A percentile compares a stretch with the other conserved stretches of the same genome.
phyloP scores from a whole-genome alignment of 2,797 vertebrate genomes.

The Sebastes iracundus region DNA sequence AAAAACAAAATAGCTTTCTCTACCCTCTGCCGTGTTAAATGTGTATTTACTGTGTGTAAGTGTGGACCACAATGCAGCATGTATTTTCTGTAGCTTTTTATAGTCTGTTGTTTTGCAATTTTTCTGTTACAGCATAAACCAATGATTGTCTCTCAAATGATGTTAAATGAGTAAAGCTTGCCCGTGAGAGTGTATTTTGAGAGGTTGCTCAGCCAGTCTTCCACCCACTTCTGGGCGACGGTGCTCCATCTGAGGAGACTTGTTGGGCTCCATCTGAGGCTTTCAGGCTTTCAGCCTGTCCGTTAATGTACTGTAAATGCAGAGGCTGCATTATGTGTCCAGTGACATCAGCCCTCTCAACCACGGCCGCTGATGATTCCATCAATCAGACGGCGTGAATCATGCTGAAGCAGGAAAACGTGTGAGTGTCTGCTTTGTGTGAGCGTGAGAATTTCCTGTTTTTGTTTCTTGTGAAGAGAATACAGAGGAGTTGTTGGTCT shows the following conservation, averaged over 20 bases:
- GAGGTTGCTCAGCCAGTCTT: not conserved
- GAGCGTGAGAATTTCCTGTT: slow-evolving; percentile 1
- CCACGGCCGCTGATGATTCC: not conserved
- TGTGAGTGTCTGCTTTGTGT: not conserved
- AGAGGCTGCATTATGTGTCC: slow-evolving; percentile 34
- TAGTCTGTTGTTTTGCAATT: not conserved
- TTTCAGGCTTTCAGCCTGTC: slow-evolving; percentile 44
- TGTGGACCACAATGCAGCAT: not conserved
- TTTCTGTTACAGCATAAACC: not conserved
- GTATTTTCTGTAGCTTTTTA: not conserved
- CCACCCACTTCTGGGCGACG: not conserved
- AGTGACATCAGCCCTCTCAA: slow-evolving; percentile 37
- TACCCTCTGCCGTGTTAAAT: not conserved
- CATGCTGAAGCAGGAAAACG: not conserved
- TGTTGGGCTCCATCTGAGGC: slow-evolving; percentile 13
- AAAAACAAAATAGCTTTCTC: not conserved
- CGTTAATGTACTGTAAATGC: slow-evolving; percentile 50
- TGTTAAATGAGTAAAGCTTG: not conserved
- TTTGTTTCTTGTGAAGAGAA: not conserved
- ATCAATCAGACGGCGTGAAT: slow-evolving; percentile 20
- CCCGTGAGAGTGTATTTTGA: not conserved
- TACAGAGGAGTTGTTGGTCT: not conserved
- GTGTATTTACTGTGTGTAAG: not conserved
- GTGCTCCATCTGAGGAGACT: not conserved
- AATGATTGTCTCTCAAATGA: not conserved